Percentiles rank a stretch among this genome's conserved stretches.
Evolutionary conservation across 1,140 invertebrate genomes (phyloP).

Genomic region (Drosophila saltans): DNA sequence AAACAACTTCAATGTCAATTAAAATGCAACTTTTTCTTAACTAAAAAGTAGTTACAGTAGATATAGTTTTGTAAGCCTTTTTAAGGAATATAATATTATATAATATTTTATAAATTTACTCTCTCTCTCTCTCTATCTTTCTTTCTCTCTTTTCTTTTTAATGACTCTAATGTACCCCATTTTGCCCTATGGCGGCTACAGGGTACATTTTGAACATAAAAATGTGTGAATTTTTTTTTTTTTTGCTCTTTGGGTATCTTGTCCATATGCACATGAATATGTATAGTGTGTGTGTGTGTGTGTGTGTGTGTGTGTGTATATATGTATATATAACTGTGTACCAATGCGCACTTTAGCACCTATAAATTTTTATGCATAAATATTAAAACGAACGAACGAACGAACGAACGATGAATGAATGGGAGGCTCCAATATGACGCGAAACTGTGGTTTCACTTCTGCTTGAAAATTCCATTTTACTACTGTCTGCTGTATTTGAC

Average conservation of each 20-base stretch:
- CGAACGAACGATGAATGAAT: neutral
- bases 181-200: too few relatives aligned
- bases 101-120: too few relatives aligned
- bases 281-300: too few relatives aligned
- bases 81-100: too few relatives aligned
- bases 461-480: conserved; percentile 69
- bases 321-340: conserved; percentile 56
- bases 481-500: conserved; percentile 18
- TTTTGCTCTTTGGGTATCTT: too few relatives aligned
- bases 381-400: conserved; percentile 56
- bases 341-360: conserved; percentile 73
- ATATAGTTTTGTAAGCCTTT: too few relatives aligned
- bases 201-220: neutral
- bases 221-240: neutral
- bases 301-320: too few relatives aligned
- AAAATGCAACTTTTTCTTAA: too few relatives aligned
- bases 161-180: neutral
- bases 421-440: conserved; percentile 14
- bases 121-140: too few relatives aligned
- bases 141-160: too few relatives aligned
- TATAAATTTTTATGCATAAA: conserved; percentile 79
- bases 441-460: conserved; percentile 48
- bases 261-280: neutral
- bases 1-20: too few relatives aligned
- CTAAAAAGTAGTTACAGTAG: too few relatives aligned